Conservation (phyloP, 2,888 invertebrate species). For the Cheilosia vernalis region DNA sequence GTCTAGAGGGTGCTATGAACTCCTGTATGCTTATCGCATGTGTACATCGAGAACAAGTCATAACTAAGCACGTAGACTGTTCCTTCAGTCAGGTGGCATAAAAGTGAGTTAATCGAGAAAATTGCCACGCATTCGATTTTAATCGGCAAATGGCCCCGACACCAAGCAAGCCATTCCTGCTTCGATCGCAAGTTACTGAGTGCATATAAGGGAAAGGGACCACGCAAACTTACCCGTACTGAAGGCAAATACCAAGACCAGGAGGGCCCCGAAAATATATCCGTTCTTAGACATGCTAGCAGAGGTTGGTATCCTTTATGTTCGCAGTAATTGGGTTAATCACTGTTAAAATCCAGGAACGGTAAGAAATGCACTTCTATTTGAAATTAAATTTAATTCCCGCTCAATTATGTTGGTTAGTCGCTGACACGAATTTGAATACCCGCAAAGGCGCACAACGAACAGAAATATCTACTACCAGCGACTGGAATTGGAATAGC, state of each 20-base stretch:
- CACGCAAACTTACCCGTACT: constrained; percentile 63
- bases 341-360: constrained; percentile 17
- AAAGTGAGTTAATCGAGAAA: constrained; percentile 52
- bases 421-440: constrained; percentile 22
- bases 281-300: constrained; percentile 60
- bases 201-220: constrained; percentile 10
- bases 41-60: constrained; percentile 26
- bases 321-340: constrained; percentile 2
- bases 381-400: constrained; percentile 1
- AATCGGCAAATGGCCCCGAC: not conserved
- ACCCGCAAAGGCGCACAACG: not conserved
- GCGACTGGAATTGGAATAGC: constrained; percentile 9
- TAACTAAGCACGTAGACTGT: constrained; percentile 25
- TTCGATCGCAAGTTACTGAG: constrained; percentile 37
- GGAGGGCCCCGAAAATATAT: constrained; percentile 67
- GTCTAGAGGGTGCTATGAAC: constrained; percentile 39
- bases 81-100: not conserved
- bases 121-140: constrained; percentile 40
- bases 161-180: constrained; percentile 28
- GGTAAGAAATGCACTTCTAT: constrained; percentile 26
- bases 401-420: constrained; percentile 22
- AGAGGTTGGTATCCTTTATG: constrained; percentile 50
- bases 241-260: constrained; percentile 59
- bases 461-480: constrained; percentile 1
- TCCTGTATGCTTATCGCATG: constrained; percentile 10